Conservation (phyloP, 2,888 invertebrate genomes). For the Aspidiotus rigidus region DNA sequence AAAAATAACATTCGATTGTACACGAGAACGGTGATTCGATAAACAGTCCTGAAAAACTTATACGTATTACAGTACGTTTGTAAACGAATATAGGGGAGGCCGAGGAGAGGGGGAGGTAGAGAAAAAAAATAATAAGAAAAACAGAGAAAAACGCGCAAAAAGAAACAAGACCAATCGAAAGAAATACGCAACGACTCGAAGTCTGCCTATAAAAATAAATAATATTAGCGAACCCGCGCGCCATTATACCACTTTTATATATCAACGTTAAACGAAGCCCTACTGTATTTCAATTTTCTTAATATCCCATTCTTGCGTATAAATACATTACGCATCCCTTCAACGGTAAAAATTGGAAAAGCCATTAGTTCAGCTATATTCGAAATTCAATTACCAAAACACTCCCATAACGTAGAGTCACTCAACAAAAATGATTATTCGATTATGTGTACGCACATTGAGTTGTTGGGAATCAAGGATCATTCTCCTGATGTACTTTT, state of each 20-base stretch:
- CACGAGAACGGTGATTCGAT: neutral
- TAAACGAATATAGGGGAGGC: neutral
- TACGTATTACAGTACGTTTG: too few relatives aligned
- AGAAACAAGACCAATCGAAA: neutral
- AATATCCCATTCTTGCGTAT: conserved; percentile 4
- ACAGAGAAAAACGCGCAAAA: neutral
- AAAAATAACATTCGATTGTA: conserved; percentile 4
- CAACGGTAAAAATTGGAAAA: conserved; percentile 8
- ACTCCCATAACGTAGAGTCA: conserved; percentile 16
- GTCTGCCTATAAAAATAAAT: conserved; percentile 4
- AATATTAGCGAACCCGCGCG: neutral
- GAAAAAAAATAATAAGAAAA: neutral
- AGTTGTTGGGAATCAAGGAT: too few relatives aligned
- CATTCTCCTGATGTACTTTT: too few relatives aligned
- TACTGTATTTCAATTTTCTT: conserved; percentile 4
- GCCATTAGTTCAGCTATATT: conserved; percentile 16
- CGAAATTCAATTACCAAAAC: conserved; percentile 29
- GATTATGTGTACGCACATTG: conserved; percentile 9
- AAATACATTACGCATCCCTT: neutral
- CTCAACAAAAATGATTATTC: conserved; percentile 24
- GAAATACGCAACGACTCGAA: neutral
- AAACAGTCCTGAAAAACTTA: too few relatives aligned
- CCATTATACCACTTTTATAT: conserved; percentile 4
- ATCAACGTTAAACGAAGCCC: conserved; percentile 4
- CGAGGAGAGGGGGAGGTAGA: neutral